phyloP scores from a whole-genome alignment of 2,113 vertebrate species.

The Alexandromys fortis region DNA sequence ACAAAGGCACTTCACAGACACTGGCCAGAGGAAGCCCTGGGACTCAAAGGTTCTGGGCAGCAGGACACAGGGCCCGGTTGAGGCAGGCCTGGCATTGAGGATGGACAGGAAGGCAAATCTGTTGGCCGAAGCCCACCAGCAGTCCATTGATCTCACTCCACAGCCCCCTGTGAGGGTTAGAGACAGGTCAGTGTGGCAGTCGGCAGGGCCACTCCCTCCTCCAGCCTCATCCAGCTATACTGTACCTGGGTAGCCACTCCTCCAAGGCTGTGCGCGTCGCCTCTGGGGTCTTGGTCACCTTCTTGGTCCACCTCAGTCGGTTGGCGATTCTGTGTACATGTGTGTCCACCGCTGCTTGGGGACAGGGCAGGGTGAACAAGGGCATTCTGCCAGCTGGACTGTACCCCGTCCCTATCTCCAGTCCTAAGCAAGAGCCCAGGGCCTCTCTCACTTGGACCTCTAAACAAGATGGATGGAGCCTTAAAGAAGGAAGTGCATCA shows the following conservation, averaged over 20 bases:
- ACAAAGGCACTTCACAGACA: background rate
- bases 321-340: slow-evolving; percentile 97
- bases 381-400: background rate
- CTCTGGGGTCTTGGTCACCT: slow-evolving; percentile 90
- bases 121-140: slow-evolving; percentile 97
- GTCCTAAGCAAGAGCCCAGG: background rate
- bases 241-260: slow-evolving; percentile 95
- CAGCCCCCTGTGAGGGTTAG: slow-evolving; percentile 88
- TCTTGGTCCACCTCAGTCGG: slow-evolving; percentile 92
- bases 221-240: accelerated
- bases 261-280: slow-evolving; percentile 91
- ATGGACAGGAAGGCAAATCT: slow-evolving; percentile 92
- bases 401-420: too few species aligned
- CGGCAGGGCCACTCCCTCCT: too few species aligned
- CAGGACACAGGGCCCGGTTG: slow-evolving; percentile 92
- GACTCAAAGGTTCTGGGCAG: slow-evolving; percentile 79
- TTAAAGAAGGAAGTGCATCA: background rate
- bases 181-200: background rate
- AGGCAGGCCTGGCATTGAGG: slow-evolving; percentile 93
- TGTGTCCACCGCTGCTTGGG: slow-evolving; percentile 93
- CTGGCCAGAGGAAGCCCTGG: background rate
- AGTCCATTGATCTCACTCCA: slow-evolving; percentile 97
- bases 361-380: background rate
- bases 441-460: background rate
- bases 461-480: background rate